Evolutionary conservation across 2,888 invertebrate genomes (phyloP).

Genomic region (Diarsia brunnea): DNA sequence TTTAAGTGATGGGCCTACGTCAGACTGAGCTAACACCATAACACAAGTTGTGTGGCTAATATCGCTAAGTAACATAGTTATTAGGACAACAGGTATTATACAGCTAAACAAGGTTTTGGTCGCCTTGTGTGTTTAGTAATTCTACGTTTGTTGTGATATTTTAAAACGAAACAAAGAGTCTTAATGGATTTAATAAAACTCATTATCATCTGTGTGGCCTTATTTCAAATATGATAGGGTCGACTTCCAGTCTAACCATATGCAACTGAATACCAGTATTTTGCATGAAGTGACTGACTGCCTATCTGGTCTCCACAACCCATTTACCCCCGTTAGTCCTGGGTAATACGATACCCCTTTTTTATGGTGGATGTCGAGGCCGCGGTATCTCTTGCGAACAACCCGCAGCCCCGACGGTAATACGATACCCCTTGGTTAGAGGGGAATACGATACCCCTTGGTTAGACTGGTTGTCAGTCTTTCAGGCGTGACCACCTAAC

Average conservation of each 20-base stretch:
- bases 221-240: background rate
- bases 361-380: no score
- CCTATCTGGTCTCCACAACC: no score
- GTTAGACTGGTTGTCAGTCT: no score
- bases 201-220: background rate
- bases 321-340: no score
- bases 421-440: no score
- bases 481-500: no score
- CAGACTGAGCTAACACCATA: conserved; percentile 39
- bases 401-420: no score
- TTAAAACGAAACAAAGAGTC: background rate
- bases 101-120: conserved; percentile 41
- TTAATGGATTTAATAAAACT: background rate
- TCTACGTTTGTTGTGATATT: conserved; percentile 3
- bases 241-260: background rate
- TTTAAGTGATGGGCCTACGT: conserved; percentile 42
- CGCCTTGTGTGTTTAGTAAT: background rate
- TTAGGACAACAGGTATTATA: conserved; percentile 22
- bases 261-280: background rate
- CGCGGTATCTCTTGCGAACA: no score
- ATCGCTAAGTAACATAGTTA: conserved; percentile 46
- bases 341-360: no score
- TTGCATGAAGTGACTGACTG: no score
- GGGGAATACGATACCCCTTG: no score
- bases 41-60: conserved; percentile 35